These are phyloP conservation scores for Agrotis exclamationis DNA, from an alignment of 2,888 invertebrate genomes.

Conservation along the genomic window DNA sequence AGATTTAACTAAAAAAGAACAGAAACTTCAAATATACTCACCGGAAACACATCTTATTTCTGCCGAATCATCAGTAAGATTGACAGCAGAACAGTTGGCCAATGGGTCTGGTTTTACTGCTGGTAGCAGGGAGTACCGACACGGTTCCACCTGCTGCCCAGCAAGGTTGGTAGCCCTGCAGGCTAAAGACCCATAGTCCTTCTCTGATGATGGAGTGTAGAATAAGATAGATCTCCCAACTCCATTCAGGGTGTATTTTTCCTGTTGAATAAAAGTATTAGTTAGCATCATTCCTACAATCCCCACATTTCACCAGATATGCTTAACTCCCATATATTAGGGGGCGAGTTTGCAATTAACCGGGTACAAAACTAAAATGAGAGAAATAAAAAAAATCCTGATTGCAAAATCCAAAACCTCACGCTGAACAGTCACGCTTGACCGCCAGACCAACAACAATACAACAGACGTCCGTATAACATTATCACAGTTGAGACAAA, in stretches of 20 bases:
- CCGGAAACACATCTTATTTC: conserved; percentile 93
- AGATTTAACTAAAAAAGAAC: no score
- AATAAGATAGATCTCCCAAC: conserved; percentile 93
- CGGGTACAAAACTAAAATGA: no score
- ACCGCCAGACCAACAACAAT: no score
- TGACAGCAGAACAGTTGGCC: conserved; percentile 94
- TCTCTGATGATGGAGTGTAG: conserved; percentile 94
- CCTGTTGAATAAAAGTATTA: conserved; percentile 74
- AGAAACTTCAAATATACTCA: conserved; percentile 52
- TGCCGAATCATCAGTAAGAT: conserved; percentile 95
- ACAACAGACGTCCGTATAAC: no score
- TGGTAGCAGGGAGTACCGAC: conserved; percentile 94
- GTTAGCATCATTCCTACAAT: no score
- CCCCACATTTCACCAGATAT: no score
- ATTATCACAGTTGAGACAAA: no score
- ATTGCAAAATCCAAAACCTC: no score
- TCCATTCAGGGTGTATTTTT: conserved; percentile 89
- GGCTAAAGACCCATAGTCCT: conserved; percentile 94
- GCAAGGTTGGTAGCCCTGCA: conserved; percentile 94
- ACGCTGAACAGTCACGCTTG: no score
- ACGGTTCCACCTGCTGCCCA: conserved; percentile 94
- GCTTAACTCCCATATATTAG: no score
- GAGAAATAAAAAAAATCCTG: no score
- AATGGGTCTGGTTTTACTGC: conserved; percentile 95
- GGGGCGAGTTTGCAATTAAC: no score